Evolutionary conservation across 2,888 invertebrate species (phyloP), one percentile per base, ranked within the genome.

Genomic region (Acleris literana): DNA sequence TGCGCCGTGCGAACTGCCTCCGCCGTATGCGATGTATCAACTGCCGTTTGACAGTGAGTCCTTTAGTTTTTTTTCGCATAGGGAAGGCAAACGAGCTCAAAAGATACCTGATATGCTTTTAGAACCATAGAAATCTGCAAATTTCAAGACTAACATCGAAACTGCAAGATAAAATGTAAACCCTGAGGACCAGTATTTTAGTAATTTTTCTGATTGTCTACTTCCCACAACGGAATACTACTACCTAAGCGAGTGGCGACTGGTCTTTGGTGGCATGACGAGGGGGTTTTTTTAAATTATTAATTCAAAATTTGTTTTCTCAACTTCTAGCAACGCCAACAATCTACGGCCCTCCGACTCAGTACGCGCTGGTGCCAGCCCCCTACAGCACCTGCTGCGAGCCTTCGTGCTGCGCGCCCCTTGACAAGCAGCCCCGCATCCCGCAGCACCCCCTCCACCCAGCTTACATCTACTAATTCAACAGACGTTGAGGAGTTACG

Each of bases 371-470:
- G 70, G 80, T 92, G 0, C 91, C 92, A 0, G 92, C 91, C 0
- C 87, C 90, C 0, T 91, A 86, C 82, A 79, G 85, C 72, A 75
- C 86, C 0, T 91, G 91, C 78, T 90, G 90, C 72, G 92, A 90
- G 78, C 85, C 91, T 0, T 76, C 88, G 0, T 92, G 92, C 81
- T 92, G 92, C 70, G 85, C 87, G 1, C 90, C 90, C 0, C 73
- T 86, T 2, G 92, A 92, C 81, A 91, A 92, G 76, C 82, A 82
- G 70, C 92, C 90, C 9, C 87, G 90, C 48, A 80, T 85, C 1
- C 86, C 90, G 1, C 89, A 85, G 4, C 88, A 88, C 1, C 89
- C 90, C 0, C 79, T 92, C 1, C 92, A 92, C 69, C 92, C 92
- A 1, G 92, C 92, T 0, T 92, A 91, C 79, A 92, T 92, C 68